Percentiles rank a stretch among this genome's conserved stretches.
These are phyloP conservation scores for Monochamus alternatus DNA, from an alignment of 2,888 invertebrate species.

Conservation along the genomic window DNA sequence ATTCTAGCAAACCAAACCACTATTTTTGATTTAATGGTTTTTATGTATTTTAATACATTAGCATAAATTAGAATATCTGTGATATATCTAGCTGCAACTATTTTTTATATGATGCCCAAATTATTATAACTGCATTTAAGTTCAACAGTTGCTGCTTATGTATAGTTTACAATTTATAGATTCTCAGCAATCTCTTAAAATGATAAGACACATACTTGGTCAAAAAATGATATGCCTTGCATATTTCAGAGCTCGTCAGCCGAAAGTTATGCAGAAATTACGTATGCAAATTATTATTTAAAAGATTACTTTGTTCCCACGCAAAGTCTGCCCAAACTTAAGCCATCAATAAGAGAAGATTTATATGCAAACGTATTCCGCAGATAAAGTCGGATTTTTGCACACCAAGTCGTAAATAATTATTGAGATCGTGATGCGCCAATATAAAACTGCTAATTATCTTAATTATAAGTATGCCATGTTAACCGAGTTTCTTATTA, in stretches of 20 bases:
- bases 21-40: no score
- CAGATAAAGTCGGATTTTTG: constrained; percentile 13
- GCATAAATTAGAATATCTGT: no score
- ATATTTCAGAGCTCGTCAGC: neutral
- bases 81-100: no score
- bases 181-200: no score
- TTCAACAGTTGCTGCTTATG: no score
- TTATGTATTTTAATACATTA: no score
- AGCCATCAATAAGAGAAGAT: neutral
- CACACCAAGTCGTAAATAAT: constrained; percentile 20
- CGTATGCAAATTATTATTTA: constrained; percentile 20
- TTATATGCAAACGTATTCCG: constrained; percentile 11
- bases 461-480: constrained; percentile 28
- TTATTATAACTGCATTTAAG: no score
- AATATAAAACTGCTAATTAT: constrained; percentile 25
- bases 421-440: constrained; percentile 9
- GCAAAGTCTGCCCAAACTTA: neutral
- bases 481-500: constrained; percentile 32
- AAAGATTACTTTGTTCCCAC: constrained; percentile 14
- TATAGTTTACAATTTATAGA: no score
- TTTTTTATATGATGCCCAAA: no score
- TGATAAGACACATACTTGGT: no score
- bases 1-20: no score
- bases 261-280: constrained; percentile 7
- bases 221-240: no score